Evolutionary conservation across 2,888 invertebrate genomes (phyloP).

Genomic region (Drosophila maculinotata): DNA sequence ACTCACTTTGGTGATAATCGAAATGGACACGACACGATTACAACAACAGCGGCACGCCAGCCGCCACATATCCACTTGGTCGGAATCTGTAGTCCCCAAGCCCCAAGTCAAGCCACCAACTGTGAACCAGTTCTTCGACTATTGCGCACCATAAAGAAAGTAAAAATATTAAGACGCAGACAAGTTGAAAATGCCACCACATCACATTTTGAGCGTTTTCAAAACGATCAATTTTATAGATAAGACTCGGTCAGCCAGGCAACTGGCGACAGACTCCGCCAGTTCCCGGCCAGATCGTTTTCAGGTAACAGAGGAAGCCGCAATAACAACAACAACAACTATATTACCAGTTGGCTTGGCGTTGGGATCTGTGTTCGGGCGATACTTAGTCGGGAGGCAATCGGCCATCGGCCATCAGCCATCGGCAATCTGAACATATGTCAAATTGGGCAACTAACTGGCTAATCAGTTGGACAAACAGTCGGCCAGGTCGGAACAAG

Average conservation of each 20-base stretch:
- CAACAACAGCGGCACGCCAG: conserved; percentile 54
- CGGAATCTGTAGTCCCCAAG: conserved; percentile 1
- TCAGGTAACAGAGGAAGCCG: conserved; percentile 44
- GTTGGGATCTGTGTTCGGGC: conserved; percentile 15
- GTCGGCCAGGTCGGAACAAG: conserved; percentile 63
- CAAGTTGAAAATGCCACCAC: conserved; percentile 84
- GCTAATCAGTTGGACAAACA: conserved; percentile 75
- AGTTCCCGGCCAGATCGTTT: conserved; percentile 19
- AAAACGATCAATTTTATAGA: conserved; percentile 83
- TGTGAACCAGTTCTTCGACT: conserved; percentile 70
- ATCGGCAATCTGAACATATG: conserved; percentile 76
- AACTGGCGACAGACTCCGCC: neutral
- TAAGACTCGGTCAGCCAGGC: conserved; percentile 53
- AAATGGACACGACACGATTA: conserved; percentile 80
- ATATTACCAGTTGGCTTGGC: conserved; percentile 26
- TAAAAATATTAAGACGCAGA: conserved; percentile 83
- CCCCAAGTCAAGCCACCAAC: conserved; percentile 26
- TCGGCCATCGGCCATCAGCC: no score
- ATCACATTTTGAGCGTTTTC: conserved; percentile 82
- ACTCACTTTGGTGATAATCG: conserved; percentile 80
- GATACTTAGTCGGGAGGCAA: conserved; percentile 11
- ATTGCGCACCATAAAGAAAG: conserved; percentile 69
- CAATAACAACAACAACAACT: conserved; percentile 22
- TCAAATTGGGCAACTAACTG: conserved; percentile 81
- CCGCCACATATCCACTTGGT: conserved; percentile 6